Evolutionary conservation across 2,888 invertebrate species (phyloP), one percentile per base, ranked within the genome.

Genomic region (Zygogramma bicolorata): DNA sequence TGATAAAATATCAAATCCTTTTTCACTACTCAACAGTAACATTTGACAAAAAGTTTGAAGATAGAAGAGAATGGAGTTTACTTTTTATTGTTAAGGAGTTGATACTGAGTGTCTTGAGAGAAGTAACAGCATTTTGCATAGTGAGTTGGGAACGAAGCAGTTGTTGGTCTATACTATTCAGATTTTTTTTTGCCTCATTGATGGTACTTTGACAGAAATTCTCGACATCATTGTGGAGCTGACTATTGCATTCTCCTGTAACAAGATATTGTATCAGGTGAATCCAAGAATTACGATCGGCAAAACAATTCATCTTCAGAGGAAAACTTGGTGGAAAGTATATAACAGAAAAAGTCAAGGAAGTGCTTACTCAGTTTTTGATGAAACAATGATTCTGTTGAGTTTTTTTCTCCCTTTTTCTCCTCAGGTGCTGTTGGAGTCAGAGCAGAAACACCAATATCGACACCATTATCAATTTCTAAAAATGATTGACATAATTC

Each of bases 61-160:
- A 83, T 18, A 86, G 75, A 34, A 86, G 75, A 29, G 83, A 84
- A 72, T 85, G 82, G 31, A 86, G 72, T 74, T 84, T 86, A 70
- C 83, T 85, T 73, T 84, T 84, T 34, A 87, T 77, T 34, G 78
- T 74, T 46, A 81, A 72, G 4, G 86, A 85, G 76, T 84, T 85
- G 6, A 82, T 71, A 71, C 84, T 84, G 18, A 87, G 76, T 8
- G 81, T 74, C 73, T 84, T 83, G 34, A 87, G 73, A 1, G 86
- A 83, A 20, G 84, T 82, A 10, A 86, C 84, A 7, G 87, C 85
- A 65, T 80, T 81, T 76, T 87, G 86, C 60, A 87, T 68, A 6
- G 85, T 86, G 22, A 86, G 68, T 78, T 87, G 87, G 13, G 86
- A 86, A 70, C 83, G 82, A 63, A 87, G 75, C 46, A 87, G 76